phyloP scores from a whole-genome alignment of 2,113 vertebrate species.

The Onychorhynchus coronatus region DNA sequence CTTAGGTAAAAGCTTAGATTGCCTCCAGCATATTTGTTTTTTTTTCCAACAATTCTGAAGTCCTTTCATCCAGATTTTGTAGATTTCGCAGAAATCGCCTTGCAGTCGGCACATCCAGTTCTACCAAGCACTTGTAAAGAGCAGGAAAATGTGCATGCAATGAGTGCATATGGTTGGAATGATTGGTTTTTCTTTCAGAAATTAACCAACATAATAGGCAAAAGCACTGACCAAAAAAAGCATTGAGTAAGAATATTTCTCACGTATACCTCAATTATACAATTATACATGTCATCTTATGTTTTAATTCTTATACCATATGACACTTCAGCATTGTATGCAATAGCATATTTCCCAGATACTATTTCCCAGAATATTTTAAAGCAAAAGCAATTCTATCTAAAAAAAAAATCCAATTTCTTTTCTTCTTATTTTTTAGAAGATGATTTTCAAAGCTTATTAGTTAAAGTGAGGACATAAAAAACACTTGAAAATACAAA shows the following conservation, averaged over 20 bases:
- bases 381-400: not conserved
- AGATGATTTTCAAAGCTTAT: not conserved
- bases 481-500: not conserved
- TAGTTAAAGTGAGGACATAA: not conserved
- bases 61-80: not conserved
- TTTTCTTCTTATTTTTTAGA: not conserved
- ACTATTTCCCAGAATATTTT: not conserved
- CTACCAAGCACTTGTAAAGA: not conserved
- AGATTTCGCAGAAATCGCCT: not conserved
- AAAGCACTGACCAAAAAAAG: not conserved
- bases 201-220: not conserved
- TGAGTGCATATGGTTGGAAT: not conserved
- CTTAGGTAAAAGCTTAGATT: constrained; percentile 25
- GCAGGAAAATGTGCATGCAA: not conserved
- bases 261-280: not conserved
- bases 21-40: not conserved
- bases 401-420: not conserved
- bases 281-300: not conserved
- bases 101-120: not conserved
- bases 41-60: not conserved
- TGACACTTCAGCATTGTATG: not conserved
- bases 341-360: not conserved
- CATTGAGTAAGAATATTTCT: not conserved
- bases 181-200: not conserved
- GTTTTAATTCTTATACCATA: not conserved